These are phyloP conservation scores for Limnephilus marmoratus DNA, from an alignment of 2,888 invertebrate species.

Conservation along the genomic window DNA sequence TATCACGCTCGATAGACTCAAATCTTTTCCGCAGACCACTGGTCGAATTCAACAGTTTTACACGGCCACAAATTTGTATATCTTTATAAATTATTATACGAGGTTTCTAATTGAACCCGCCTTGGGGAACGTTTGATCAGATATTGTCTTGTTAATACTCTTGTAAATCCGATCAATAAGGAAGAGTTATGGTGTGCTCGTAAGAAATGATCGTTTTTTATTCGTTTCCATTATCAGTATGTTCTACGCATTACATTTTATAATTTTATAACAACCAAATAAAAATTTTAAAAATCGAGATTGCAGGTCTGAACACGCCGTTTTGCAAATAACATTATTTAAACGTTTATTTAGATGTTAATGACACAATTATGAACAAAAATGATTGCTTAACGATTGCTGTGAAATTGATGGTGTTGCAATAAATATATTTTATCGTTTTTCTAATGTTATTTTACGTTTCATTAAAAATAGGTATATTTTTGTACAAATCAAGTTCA, in stretches of 20 bases:
- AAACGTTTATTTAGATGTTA: not conserved
- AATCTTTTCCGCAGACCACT: constrained; percentile 45
- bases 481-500: too few species aligned
- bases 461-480: too few species aligned
- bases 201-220: constrained; percentile 5
- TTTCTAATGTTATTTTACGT: too few species aligned
- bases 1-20: constrained; percentile 58
- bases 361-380: not conserved
- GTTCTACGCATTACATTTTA: not conserved
- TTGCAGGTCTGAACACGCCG: not conserved
- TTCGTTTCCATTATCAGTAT: not conserved
- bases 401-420: not conserved
- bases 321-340: not conserved
- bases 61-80: constrained; percentile 29
- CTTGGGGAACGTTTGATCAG: constrained; percentile 27
- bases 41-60: constrained; percentile 26
- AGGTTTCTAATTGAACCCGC: constrained; percentile 46
- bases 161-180: constrained; percentile 42
- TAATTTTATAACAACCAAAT: not conserved
- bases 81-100: not conserved
- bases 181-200: constrained; percentile 40
- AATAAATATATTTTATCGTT: too few species aligned
- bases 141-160: constrained; percentile 34
- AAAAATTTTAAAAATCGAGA: not conserved
- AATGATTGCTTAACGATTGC: not conserved